Evolutionary conservation across 2,888 invertebrate genomes (phyloP), one percentile per base, ranked within the genome.

Genomic region (Drosophila birchii): DNA sequence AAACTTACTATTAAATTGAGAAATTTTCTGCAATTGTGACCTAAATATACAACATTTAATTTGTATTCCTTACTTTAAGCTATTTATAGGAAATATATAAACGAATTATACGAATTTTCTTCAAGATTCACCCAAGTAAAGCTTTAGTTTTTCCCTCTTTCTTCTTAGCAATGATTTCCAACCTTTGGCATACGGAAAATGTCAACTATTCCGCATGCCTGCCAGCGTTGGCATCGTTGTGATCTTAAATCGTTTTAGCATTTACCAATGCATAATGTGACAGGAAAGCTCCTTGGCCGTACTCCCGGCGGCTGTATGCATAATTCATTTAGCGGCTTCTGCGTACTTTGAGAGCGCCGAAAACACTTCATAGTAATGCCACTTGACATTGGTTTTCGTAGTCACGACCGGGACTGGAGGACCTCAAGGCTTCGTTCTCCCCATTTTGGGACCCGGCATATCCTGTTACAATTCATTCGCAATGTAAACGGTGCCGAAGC

Each of bases 351-450:
- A 75, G 72, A 55, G 73, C 69, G 73, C 69, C 60, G 36, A 32
- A 44, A 44, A 49, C 68, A 76, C 72, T 69, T 47, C 34, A 51
- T 51, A 20, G 51, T 67, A 76, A 74, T 85, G 87, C 78, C 77
- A 80, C 78, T 84, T 84, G 84, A 81, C 86, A 84, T 84, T 88
- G 84, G 71, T 55, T 68, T 79, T 79, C 77, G 61, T n/a, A 26
- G 69, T 20, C 51, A 51, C 34, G 68, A 53, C 39, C 36, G 44
- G 60, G 58, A 26, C 44, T 32, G 51, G 26, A 62, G 38, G 53
- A 41, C 47, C 38, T 57, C 29, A 44, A 32, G 66, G 70, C 36
- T 18, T 44, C 36, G 54, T 23, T 44, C 68, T 44, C 36, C 51
- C 41, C 49, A 9, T 36, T 38, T 36, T 66, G 55, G 57, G 14